phyloP scores from a whole-genome alignment of 2,113 vertebrate genomes.

The Pelusios castaneus region DNA sequence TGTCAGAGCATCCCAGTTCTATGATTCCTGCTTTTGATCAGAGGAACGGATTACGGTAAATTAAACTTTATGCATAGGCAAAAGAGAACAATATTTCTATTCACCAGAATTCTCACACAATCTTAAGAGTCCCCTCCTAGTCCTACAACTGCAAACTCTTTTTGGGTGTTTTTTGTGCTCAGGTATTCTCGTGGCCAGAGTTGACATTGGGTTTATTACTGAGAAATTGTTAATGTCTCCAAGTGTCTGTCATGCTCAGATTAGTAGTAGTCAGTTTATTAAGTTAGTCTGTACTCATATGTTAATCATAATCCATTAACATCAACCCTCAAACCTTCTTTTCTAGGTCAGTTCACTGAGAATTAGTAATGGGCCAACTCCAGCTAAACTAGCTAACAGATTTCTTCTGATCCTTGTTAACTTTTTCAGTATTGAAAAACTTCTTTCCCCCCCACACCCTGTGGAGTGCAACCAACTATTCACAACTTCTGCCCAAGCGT shows the following conservation, averaged over 20 bases:
- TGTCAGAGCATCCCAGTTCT: constrained; percentile 94
- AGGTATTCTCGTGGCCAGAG: constrained; percentile 10
- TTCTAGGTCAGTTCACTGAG: neutral
- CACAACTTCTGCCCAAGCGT: neutral
- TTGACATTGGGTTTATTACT: constrained; percentile 18
- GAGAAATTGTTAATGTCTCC: neutral
- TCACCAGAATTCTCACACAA: neutral
- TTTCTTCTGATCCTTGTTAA: neutral
- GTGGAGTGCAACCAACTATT: neutral
- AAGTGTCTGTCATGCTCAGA: neutral
- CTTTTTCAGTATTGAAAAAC: neutral
- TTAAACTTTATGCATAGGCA: constrained; percentile 19
- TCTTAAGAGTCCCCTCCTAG: neutral
- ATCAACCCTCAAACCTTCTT: neutral
- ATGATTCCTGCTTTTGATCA: constrained; percentile 98
- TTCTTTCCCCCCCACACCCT: neutral
- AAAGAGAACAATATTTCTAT: neutral
- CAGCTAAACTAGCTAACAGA: neutral
- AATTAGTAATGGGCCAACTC: neutral
- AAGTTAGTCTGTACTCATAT: neutral
- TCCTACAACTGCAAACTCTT: neutral
- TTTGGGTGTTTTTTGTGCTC: neutral
- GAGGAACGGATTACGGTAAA: constrained; percentile 94
- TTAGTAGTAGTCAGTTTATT: neutral
- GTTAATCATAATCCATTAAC: neutral